Conservation (phyloP, 2,113 vertebrate genomes). For the Cyanoderma ruficeps region DNA sequence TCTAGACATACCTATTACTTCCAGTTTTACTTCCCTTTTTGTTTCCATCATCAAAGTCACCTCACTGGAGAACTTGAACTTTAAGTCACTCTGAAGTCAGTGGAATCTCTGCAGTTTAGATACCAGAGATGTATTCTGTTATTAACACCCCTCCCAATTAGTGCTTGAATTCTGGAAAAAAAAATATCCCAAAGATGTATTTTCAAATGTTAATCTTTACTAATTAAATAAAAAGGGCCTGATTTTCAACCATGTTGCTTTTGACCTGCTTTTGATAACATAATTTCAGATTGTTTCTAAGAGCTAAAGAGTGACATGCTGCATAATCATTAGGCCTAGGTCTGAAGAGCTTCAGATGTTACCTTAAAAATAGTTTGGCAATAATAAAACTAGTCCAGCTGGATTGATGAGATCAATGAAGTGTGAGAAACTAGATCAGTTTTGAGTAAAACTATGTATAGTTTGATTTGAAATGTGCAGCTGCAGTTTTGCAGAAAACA, state of each 20-base stretch:
- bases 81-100: background rate
- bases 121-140: background rate
- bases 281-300: background rate
- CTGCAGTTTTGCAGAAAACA: slow-evolving; percentile 50
- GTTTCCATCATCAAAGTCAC: background rate
- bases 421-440: slow-evolving; percentile 40
- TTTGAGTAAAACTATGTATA: background rate
- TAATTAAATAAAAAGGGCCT: background rate
- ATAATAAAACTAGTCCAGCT: background rate
- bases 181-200: background rate
- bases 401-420: background rate
- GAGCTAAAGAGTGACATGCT: background rate
- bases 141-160: background rate
- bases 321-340: background rate
- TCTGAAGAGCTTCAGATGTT: background rate
- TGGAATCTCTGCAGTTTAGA: background rate
- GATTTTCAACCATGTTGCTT: background rate
- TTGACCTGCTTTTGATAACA: background rate
- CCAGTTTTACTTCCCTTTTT: background rate
- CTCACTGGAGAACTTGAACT: background rate
- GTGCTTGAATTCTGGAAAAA: background rate
- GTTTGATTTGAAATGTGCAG: slow-evolving; percentile 42
- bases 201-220: background rate
- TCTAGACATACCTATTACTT: background rate
- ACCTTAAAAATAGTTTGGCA: background rate